These are phyloP conservation scores for Chironomus tepperi DNA, from an alignment of 1,140 invertebrate genomes.

Conservation along the genomic window DNA sequence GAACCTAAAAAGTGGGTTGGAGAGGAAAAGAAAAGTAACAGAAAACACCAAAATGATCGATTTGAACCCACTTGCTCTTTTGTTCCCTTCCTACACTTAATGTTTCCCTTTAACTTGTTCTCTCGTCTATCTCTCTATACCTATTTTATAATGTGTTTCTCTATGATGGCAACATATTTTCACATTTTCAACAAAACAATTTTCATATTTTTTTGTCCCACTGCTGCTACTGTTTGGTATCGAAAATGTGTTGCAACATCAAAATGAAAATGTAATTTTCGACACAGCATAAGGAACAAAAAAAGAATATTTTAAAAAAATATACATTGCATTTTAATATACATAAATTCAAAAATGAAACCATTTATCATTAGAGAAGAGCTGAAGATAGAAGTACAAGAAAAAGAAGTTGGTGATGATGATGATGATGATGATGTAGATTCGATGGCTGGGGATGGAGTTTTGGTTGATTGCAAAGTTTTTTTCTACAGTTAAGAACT, in stretches of 20 bases:
- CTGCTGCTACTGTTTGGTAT: background rate
- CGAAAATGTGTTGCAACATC: background rate
- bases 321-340: conserved; percentile 22
- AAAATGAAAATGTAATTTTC: conserved; percentile 14
- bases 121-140: background rate
- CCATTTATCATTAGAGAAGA: conserved; percentile 18
- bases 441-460: background rate
- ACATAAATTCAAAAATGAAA: conserved; percentile 21
- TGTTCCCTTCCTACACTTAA: no score
- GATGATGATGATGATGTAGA: no score
- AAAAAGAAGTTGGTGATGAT: background rate
- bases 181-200: background rate
- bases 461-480: conserved; percentile 6
- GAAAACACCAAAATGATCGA: conserved; percentile 9
- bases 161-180: background rate
- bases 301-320: background rate
- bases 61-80: conserved; percentile 19
- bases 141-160: background rate
- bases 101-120: background rate
- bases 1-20: background rate
- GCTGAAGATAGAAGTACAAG: background rate
- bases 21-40: background rate
- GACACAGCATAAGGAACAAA: background rate
- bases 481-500: background rate
- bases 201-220: background rate